These are phyloP conservation scores for Cetonia aurata DNA, from an alignment of 2,888 invertebrate genomes.

Conservation along the genomic window DNA sequence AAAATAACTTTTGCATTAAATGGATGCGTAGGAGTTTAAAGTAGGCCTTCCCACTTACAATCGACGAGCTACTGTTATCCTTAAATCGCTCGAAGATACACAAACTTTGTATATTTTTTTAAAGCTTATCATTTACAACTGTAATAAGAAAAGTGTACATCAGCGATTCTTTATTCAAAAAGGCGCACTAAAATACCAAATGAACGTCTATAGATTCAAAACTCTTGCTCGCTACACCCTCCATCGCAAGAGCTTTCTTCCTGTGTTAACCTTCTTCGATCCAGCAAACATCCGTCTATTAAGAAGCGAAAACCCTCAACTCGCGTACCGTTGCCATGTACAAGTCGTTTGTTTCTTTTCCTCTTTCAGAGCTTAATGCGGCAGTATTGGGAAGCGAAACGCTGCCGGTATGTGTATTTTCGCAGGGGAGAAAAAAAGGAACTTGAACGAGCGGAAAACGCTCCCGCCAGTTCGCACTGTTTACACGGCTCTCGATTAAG, in stretches of 20 bases:
- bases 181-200: slow-evolving; percentile 1
- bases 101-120: too few species aligned
- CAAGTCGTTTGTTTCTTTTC: slow-evolving; percentile 33
- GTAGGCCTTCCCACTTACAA: too few species aligned
- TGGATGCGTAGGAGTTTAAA: too few species aligned
- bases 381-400: slow-evolving; percentile 30
- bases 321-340: slow-evolving; percentile 36
- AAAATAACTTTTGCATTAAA: too few species aligned
- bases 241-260: slow-evolving; percentile 7
- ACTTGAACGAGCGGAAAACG: slow-evolving; percentile 31
- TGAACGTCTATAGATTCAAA: slow-evolving; percentile 35
- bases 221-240: slow-evolving; percentile 9
- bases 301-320: slow-evolving; percentile 30
- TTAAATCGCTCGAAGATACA: too few species aligned
- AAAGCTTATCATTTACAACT: too few species aligned
- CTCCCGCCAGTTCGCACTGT: slow-evolving; percentile 49
- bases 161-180: background rate
- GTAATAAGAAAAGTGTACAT: background rate
- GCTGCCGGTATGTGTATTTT: slow-evolving; percentile 27
- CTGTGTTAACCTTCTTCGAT: slow-evolving; percentile 27
- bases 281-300: slow-evolving; percentile 43
- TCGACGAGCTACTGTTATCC: too few species aligned
- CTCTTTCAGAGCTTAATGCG: slow-evolving; percentile 29
- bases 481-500: slow-evolving; percentile 53
- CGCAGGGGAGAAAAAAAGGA: slow-evolving; percentile 15